Evolutionary conservation across 2,888 invertebrate genomes (phyloP).

Genomic region (Agrochola litura): DNA sequence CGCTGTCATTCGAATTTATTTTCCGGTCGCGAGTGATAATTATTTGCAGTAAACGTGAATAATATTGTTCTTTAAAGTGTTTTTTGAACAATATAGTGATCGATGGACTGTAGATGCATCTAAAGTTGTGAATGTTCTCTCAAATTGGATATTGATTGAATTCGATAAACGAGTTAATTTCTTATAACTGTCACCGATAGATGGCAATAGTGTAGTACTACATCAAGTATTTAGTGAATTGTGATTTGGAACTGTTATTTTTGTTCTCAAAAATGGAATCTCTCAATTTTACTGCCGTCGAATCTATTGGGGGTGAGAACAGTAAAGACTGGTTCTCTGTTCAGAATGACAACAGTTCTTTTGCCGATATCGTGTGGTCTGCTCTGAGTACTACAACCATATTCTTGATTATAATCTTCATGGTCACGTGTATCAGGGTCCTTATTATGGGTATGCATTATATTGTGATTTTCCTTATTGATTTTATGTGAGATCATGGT

Average conservation of each 20-base stretch:
- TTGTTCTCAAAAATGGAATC: constrained; percentile 65
- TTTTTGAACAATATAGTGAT: neutral
- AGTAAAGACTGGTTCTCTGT: constrained; percentile 11
- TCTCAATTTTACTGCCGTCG: constrained; percentile 38
- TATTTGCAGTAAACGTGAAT: constrained; percentile 12
- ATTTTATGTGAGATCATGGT: constrained; percentile 15
- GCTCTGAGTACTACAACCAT: constrained; percentile 57
- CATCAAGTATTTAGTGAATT: constrained; percentile 18
- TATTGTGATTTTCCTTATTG: constrained; percentile 24
- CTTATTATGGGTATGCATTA: constrained; percentile 66
- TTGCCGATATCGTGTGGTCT: constrained; percentile 65
- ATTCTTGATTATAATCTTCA: constrained; percentile 67
- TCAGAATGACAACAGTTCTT: constrained; percentile 21
- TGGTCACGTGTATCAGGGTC: constrained; percentile 70
- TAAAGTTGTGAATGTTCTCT: neutral
- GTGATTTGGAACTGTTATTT: constrained; percentile 31
- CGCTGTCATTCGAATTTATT: constrained; percentile 32
- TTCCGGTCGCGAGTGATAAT: constrained; percentile 44
- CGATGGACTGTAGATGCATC: neutral
- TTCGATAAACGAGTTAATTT: neutral
- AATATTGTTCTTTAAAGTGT: constrained; percentile 7
- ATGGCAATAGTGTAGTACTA: constrained; percentile 38
- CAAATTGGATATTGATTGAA: neutral
- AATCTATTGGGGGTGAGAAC: neutral
- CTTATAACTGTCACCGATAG: neutral